phyloP scores from a whole-genome alignment of 2,113 vertebrate genomes.

The Megaceryle torquata region DNA sequence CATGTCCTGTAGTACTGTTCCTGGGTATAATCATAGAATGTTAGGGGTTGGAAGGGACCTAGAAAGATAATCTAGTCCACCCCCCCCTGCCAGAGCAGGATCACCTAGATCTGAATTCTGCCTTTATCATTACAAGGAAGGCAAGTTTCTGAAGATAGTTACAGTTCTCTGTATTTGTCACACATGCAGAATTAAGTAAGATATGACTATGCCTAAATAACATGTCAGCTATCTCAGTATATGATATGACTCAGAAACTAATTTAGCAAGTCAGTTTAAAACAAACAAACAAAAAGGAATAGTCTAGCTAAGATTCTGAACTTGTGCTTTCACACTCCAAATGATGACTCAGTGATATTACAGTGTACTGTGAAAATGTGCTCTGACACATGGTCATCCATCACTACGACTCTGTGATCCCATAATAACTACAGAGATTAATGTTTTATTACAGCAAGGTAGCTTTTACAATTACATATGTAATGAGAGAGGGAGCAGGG shows the following conservation, averaged over 20 bases:
- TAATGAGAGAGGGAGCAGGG: conserved; percentile 20
- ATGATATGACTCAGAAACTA: background rate
- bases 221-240: background rate
- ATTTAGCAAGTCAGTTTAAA: background rate
- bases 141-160: background rate
- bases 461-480: conserved; percentile 26
- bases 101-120: background rate
- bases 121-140: background rate
- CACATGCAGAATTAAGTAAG: background rate
- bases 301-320: background rate
- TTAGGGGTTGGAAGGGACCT: too few relatives aligned
- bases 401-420: background rate
- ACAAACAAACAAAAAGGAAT: background rate
- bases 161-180: background rate
- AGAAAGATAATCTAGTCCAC: too few relatives aligned
- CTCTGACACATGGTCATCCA: background rate
- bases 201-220: background rate
- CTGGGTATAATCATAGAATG: background rate
- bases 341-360: background rate
- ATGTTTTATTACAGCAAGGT: conserved; percentile 50
- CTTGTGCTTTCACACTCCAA: background rate
- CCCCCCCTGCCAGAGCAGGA: too few relatives aligned
- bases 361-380: background rate
- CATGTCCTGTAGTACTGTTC: background rate
- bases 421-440: conserved; percentile 29